These are phyloP conservation scores for Platysteira castanea DNA, from an alignment of 2,113 vertebrate species.

Conservation along the genomic window DNA sequence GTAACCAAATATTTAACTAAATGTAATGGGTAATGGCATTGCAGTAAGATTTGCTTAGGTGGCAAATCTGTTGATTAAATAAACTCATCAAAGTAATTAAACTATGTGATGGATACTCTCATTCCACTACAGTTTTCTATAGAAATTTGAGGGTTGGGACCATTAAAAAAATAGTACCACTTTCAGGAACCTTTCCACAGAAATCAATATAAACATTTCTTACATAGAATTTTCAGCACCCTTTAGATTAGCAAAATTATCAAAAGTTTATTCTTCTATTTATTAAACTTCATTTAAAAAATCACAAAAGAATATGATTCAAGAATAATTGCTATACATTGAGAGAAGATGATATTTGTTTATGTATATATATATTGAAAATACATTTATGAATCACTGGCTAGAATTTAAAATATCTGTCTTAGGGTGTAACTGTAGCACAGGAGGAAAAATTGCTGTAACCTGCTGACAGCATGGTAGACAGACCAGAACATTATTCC, in stretches of 20 bases:
- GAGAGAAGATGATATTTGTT: background rate
- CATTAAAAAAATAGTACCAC: background rate
- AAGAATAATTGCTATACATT: background rate
- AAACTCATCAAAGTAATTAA: conserved; percentile 38
- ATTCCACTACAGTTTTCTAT: background rate
- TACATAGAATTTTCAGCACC: background rate
- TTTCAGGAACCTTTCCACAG: background rate
- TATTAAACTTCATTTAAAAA: background rate
- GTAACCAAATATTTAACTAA: conserved; percentile 63
- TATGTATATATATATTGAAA: background rate
- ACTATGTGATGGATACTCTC: background rate
- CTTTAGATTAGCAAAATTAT: background rate
- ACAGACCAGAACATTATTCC: background rate
- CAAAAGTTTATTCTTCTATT: background rate
- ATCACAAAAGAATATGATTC: background rate
- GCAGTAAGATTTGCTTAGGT: background rate
- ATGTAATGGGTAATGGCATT: background rate
- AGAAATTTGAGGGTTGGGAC: background rate
- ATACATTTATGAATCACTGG: background rate
- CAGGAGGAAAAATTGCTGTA: background rate
- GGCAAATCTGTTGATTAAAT: conserved; percentile 30
- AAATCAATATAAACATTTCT: background rate
- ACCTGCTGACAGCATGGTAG: background rate
- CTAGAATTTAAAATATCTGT: background rate
- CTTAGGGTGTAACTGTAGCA: background rate